These are phyloP conservation scores for Danio choprae DNA, from an alignment of 2,797 vertebrate species.

Conservation along the genomic window DNA sequence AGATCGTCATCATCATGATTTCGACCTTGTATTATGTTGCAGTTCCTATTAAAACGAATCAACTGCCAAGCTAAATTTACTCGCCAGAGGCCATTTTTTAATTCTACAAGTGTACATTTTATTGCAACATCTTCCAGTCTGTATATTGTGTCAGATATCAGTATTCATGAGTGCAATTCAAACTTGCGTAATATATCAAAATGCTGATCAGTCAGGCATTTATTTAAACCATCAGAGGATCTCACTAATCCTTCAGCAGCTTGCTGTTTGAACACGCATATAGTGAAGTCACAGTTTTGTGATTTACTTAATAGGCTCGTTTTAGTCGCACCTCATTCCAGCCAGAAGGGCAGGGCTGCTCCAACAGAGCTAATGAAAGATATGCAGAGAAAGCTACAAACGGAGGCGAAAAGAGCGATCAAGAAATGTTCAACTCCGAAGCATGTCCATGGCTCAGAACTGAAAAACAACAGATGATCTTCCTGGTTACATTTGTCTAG, in stretches of 20 bases:
- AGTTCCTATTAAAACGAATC: neutral
- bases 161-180: neutral
- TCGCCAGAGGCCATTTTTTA: neutral
- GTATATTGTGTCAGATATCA: neutral
- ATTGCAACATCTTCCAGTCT: neutral
- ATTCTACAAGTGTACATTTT: neutral
- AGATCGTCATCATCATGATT: neutral
- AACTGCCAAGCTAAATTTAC: neutral
- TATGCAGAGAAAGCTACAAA: conserved; percentile 1
- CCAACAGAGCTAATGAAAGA: conserved; percentile 20
- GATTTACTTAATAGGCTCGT: conserved; percentile 31
- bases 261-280: conserved; percentile 65
- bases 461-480: neutral
- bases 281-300: conserved; percentile 38
- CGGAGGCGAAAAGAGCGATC: neutral
- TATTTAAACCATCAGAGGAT: neutral
- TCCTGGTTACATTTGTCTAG: neutral
- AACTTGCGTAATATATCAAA: neutral
- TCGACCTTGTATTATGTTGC: neutral
- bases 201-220: neutral
- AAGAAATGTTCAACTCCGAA: conserved; percentile 6
- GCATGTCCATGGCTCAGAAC: neutral
- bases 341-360: conserved; percentile 29
- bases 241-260: conserved; percentile 35
- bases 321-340: conserved; percentile 53